phyloP scores from a whole-genome alignment of 2,888 invertebrate species.

The Rugalucina vietnamica region DNA sequence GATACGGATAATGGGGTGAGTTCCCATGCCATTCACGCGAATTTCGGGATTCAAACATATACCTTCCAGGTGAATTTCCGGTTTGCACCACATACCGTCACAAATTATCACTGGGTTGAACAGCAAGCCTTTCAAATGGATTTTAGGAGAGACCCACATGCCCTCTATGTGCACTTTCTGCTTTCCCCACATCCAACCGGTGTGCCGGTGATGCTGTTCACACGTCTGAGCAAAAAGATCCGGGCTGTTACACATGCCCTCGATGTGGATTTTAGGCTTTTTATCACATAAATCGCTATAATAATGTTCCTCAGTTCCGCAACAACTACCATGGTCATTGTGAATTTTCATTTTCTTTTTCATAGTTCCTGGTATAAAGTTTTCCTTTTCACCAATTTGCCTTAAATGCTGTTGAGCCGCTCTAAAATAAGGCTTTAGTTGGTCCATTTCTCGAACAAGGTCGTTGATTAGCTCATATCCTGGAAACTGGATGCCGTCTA shows the following conservation, averaged over 20 bases:
- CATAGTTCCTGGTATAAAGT: background rate
- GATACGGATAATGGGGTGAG: background rate
- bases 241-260: background rate
- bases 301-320: background rate
- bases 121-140: background rate
- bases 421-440: background rate
- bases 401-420: background rate
- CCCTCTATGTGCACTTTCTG: background rate
- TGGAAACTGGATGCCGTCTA: background rate
- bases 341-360: background rate
- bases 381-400: background rate
- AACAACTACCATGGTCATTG: background rate
- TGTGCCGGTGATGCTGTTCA: background rate
- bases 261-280: background rate
- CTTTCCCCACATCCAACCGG: background rate
- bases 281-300: background rate
- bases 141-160: background rate
- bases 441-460: background rate
- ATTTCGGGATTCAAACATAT: background rate
- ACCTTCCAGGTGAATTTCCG: slow-evolving; percentile 1
- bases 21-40: background rate
- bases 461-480: background rate
- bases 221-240: background rate
- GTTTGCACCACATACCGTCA: background rate
- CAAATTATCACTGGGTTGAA: background rate